Conservation (phyloP, 2,113 vertebrate genomes). For the Gasterosteus nipponicus region DNA sequence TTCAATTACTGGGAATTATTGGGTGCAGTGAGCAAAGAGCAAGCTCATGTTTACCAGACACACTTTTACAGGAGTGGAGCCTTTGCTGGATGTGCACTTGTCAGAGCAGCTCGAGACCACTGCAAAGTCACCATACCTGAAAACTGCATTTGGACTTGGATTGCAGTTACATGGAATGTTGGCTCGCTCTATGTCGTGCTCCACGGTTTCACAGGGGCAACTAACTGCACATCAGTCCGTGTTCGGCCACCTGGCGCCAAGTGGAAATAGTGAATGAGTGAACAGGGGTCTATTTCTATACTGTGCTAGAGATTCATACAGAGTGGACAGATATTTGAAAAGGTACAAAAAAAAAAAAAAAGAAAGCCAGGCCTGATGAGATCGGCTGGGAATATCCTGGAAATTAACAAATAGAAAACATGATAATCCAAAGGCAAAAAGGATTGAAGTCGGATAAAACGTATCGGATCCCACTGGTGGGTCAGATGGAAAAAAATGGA, state of each 20-base stretch:
- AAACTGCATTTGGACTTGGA: not conserved
- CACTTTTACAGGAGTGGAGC: not conserved
- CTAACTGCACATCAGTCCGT: not conserved
- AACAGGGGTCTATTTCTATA: conserved; percentile 1
- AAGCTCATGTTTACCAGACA: conserved; percentile 33
- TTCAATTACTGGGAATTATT: conserved; percentile 39
- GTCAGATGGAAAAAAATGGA: conserved; percentile 49
- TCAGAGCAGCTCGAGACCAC: not conserved
- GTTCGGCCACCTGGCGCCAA: not conserved
- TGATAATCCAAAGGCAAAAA: not conserved
- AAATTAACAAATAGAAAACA: not conserved
- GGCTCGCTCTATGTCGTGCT: not conserved
- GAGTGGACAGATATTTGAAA: not conserved
- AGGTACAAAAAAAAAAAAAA: not conserved
- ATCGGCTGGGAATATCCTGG: accelerated
- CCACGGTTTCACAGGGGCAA: not conserved
- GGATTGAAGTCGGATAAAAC: conserved; percentile 43
- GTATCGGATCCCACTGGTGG: not conserved
- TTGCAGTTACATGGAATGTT: not conserved
- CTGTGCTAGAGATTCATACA: not conserved
- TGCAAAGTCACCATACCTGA: not conserved
- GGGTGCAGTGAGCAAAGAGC: conserved; percentile 32
- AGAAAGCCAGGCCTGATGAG: not conserved
- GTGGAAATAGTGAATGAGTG: not conserved
- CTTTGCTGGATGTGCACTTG: conserved; percentile 2